phyloP scores from a whole-genome alignment of 1,140 invertebrate species.

The Scaptomyza graminum region DNA sequence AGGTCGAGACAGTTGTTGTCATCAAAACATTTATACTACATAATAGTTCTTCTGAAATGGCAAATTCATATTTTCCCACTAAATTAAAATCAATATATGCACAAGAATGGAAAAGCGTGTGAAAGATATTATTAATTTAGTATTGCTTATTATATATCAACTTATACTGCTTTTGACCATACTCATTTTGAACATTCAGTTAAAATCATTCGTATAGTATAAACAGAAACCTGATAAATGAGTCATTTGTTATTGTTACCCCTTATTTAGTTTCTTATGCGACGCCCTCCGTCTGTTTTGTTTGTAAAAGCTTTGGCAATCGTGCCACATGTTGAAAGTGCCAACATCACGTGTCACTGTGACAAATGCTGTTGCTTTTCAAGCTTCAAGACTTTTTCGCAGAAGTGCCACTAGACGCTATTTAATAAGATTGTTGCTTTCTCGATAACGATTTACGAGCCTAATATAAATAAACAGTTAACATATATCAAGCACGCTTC shows the following conservation, averaged over 20 bases:
- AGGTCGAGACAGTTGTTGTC: slow-evolving; percentile 53
- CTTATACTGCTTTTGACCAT: no score
- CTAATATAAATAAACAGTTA: slow-evolving; percentile 2
- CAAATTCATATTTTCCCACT: not conserved
- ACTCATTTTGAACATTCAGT: not conserved
- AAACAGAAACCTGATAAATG: slow-evolving; percentile 30
- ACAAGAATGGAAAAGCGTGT: not conserved
- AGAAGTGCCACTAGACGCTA: not conserved
- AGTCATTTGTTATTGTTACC: slow-evolving; percentile 3
- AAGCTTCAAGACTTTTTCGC: not conserved
- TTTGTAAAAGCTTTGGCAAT: slow-evolving; percentile 39
- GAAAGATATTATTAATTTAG: not conserved
- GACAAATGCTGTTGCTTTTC: slow-evolving; percentile 10
- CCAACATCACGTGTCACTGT: slow-evolving; percentile 42
- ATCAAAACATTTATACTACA: not conserved
- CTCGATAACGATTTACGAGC: slow-evolving; percentile 20
- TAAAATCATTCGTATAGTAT: not conserved
- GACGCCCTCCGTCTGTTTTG: not conserved
- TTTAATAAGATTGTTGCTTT: slow-evolving; percentile 29
- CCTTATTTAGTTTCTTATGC: not conserved
- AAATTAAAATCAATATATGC: slow-evolving; percentile 24
- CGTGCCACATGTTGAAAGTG: slow-evolving; percentile 67
- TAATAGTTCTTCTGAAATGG: not conserved
- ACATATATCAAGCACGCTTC: slow-evolving; percentile 8
- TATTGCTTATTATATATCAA: no score